Conservation (phyloP, 2,888 invertebrate species). For the Ethmia dodecea region DNA sequence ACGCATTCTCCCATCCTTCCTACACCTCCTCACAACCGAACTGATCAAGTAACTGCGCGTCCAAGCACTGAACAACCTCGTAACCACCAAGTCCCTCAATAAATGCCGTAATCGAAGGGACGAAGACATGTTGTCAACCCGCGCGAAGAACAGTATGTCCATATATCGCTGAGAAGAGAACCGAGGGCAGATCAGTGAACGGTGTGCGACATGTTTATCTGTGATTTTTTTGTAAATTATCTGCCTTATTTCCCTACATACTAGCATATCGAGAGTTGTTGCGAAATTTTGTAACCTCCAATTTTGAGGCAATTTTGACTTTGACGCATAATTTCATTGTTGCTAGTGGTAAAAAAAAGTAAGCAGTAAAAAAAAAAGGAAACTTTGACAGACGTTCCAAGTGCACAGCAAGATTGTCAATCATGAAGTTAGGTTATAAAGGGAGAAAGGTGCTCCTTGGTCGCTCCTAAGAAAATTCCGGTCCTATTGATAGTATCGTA, state of each 20-base stretch:
- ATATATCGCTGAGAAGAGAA: conserved; percentile 36
- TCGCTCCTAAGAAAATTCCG: too few species aligned
- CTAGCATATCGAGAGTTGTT: conserved; percentile 49
- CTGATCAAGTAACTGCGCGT: conserved; percentile 43
- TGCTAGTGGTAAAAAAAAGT: background rate
- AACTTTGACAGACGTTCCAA: too few species aligned
- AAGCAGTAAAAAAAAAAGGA: too few species aligned
- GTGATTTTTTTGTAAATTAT: conserved; percentile 33
- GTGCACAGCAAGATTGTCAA: too few species aligned
- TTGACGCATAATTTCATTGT: conserved; percentile 16
- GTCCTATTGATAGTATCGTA: too few species aligned
- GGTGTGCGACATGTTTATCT: conserved; percentile 29
- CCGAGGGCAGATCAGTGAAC: conserved; percentile 28
- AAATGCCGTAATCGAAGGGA: conserved; percentile 36
- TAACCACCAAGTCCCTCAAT: conserved; percentile 47
- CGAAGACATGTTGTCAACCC: conserved; percentile 37
- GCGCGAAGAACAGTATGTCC: conserved; percentile 19
- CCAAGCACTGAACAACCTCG: conserved; percentile 54
- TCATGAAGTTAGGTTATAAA: too few species aligned
- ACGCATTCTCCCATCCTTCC: conserved; percentile 49
- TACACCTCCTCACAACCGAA: conserved; percentile 50
- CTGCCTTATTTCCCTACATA: conserved; percentile 46
- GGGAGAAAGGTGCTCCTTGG: too few species aligned
- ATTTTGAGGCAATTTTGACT: conserved; percentile 19
- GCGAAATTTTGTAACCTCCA: conserved; percentile 58